Evolutionary conservation across 2,888 invertebrate species (phyloP), one percentile per base, ranked within the genome.

Genomic region (Ryuthela nishihirai): DNA sequence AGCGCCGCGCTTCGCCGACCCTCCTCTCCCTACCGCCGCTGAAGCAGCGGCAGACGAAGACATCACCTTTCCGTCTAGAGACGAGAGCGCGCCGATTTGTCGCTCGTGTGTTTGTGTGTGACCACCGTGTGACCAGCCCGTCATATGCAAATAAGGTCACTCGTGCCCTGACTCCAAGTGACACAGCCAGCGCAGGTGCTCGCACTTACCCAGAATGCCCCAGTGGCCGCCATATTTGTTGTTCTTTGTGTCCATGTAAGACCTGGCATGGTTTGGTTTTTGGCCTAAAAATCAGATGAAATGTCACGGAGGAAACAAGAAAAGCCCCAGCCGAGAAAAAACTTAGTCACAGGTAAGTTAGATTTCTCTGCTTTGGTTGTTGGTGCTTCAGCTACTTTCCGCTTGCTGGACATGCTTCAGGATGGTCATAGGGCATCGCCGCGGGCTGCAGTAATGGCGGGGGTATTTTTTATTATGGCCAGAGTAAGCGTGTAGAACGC

Each of bases 251-350:
- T 46, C 45, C 29, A 17, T 20, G 32, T 25, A 46, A 39, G 21
- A 10, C 38, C 39, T 24, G 23, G 18, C 36, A 35, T 15, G 23
- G 20, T 18, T 42, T 41, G 20, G 21, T 48, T 48, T 29, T 29
- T n/a, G 7, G 42, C 25, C 26, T 26, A 17, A 38, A 17, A 41
- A 46, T 29, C 39, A 26, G 53, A 52, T 53, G 62, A 52, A 42
- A 70, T 70, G 70, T 70, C 70, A 67, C 70, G 74, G 64, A 70
- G 75, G 62, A 74, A 74, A 68, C 74, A 75, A 67, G 75, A 74
- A 66, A 72, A 74, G 65, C 75, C 75, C 65, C 74, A 73, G 64
- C 75, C 74, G 65, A 70, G 75, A 67, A 72, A 72, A 66, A 70
- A 71, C 65, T 63, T 73, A 66, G 72, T 73, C 64, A 69, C 71